Evolutionary conservation across 2,113 vertebrate species (phyloP), one percentile per base, ranked within the genome.

Genomic region (Rhinoptilus africanus): DNA sequence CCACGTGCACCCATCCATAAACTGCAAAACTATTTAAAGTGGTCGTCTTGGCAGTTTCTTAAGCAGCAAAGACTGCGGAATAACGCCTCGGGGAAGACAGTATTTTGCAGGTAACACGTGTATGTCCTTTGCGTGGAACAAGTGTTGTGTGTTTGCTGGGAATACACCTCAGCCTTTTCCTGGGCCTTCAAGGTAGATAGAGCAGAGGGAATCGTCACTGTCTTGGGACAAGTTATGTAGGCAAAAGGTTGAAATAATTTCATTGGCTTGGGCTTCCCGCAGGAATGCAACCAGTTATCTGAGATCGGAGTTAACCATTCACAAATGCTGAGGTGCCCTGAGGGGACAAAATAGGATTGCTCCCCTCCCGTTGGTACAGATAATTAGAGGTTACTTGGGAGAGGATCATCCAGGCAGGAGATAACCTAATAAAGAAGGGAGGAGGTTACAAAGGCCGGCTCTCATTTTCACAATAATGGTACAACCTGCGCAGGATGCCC

Each of bases 181-280:
- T 53, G 2, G 0, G 16, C 2, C 0, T 57, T 35, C 27, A 39
- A 78, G 41, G 68, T 35, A 86, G 57, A 16, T 5, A 88, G 53
- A 77, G 76, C 9, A 4, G 67, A 68, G 62, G 90, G 71, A 95
- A 62, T 32, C 47, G 1, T 16, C 57, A 64, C 12, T 64, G 59
- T 64, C 68, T 60, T 6, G 45, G 80, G 86, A 94, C 51, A 94
- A 93, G 81, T 69, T 93, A 96, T 95, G 72, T 97, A 85, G 97
- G 97, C 92, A 80, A 97, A 97, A 98, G 98, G 97, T 97, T 96
- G 96, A 95, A 89, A 92, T 67, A 93, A 95, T 89, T 76, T 79
- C 66, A 79, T 47, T 83, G 83, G 81, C 74, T 95, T 68, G 83
- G 95, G 82, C 93, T 95, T 94, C 71, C 73, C 17, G 5, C 88